A percentile compares a stretch with the other conserved stretches of the same genome.
phyloP scores from a whole-genome alignment of 2,888 invertebrate species.

The Tribolium freemani region DNA sequence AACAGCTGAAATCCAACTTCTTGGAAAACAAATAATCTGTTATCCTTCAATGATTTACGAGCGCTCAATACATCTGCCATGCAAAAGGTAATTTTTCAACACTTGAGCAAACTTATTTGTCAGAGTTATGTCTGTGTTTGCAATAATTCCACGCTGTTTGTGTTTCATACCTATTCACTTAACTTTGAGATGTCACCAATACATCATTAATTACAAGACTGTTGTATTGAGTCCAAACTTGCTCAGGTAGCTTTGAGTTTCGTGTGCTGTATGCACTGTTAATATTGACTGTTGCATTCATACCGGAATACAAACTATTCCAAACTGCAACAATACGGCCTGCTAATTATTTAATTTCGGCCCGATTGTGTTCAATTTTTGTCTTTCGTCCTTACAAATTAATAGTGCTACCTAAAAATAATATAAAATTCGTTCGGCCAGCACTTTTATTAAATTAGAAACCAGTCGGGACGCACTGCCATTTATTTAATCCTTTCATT shows the following conservation, averaged over 20 bases:
- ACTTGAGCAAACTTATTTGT: not conserved
- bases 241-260: not conserved
- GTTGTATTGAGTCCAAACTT: not conserved
- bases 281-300: not conserved
- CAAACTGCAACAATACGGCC: not conserved
- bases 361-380: not conserved
- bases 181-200: not conserved
- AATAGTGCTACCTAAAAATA: too few species aligned
- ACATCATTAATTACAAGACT: not conserved
- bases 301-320: not conserved
- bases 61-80: not conserved
- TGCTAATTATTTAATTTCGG: not conserved
- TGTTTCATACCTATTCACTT: not conserved
- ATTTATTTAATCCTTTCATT: conserved; percentile 34
- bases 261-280: not conserved
- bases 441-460: conserved; percentile 18
- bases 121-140: not conserved
- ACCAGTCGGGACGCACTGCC: not conserved
- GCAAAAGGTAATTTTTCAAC: not conserved
- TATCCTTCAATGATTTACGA: not conserved
- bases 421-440: not conserved
- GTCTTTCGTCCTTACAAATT: too few species aligned
- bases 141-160: not conserved
- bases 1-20: not conserved
- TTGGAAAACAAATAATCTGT: not conserved